phyloP scores from a whole-genome alignment of 1,140 invertebrate species.

The Pseudomyrmex dendroicus region DNA sequence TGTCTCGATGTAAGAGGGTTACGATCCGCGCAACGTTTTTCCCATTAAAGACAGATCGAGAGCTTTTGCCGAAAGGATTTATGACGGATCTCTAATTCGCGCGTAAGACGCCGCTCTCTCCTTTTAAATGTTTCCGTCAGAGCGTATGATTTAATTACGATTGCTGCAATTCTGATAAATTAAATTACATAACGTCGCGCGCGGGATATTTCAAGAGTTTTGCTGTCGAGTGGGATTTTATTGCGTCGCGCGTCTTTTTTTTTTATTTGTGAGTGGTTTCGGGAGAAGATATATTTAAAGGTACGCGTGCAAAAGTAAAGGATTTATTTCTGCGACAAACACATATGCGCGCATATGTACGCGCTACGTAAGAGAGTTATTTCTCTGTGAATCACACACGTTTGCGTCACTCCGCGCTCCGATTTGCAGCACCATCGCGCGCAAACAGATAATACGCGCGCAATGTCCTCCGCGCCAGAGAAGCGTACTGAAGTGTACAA shows the following conservation, averaged over 20 bases:
- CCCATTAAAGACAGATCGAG: not conserved
- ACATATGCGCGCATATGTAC: too few relatives aligned
- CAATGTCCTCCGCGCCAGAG: slow-evolving; percentile 4
- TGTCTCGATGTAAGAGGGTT: not conserved
- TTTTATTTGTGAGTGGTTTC: too few relatives aligned
- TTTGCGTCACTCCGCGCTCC: not conserved
- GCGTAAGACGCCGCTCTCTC: not conserved
- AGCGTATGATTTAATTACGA: not conserved
- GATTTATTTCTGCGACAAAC: too few relatives aligned
- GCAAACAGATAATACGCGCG: slow-evolving; percentile 46
- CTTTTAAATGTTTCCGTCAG: not conserved
- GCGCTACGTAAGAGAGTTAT: not conserved
- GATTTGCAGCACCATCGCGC: slow-evolving; percentile 30
- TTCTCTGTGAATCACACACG: not conserved
- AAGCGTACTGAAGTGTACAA: slow-evolving; percentile 42
- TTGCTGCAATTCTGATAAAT: not conserved
- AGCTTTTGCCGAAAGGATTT: not conserved
- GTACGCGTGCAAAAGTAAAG: too few relatives aligned
- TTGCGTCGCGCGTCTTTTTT: too few relatives aligned
- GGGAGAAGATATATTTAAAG: too few relatives aligned
- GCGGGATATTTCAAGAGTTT: too few relatives aligned
- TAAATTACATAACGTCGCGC: not conserved
- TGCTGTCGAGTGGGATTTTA: too few relatives aligned
- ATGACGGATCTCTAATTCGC: not conserved
- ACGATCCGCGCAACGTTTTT: not conserved